Evolutionary conservation across 2,888 invertebrate species (phyloP), one percentile per base, ranked within the genome.

Genomic region (Adineta ricciae): DNA sequence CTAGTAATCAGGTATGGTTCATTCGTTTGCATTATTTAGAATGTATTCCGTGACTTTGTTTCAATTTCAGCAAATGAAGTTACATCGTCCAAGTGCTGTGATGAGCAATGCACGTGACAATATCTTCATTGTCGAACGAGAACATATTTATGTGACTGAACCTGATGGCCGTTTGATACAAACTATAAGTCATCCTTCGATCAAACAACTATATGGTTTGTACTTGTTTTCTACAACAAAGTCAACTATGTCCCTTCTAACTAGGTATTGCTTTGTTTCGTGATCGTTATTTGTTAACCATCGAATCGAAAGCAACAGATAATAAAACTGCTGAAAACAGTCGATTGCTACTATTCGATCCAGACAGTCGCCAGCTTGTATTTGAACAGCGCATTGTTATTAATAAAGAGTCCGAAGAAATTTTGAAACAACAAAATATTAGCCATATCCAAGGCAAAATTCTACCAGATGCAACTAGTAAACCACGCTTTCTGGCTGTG

Each of bases 401-500:
- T 2, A 78, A 41, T 78, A 41, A 41, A 41, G 24, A 24, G n/a
- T 24, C 38, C 1, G 78, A 78, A 41, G 78, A 78, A 2, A 78
- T n/a, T 24, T 38, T 78, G 14, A 78, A n/a, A 41, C n/a, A 41
- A 41, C 78, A n/a, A 41, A 24, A 24, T n/a, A 19, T 24, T 2
- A 41, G 24, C 7, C 38, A n/a, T 78, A 32, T 64, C 32, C 24
- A 41, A n/a, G 78, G 78, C 24, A 38, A 41, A 41, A 78, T 78
- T n/a, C 24, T 78, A 41, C 9, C 38, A 2, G 24, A 21, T 41
- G 11, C 38, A n/a, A 78, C 78, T 11, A 78, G 78, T 41, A 78
- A 78, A 78, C 41, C 41, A 78, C 78, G 89, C 46, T 89, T 89
- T 84, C 84, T 89, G 85, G 88, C 87, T 27, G 86, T 88, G 14